Conservation (phyloP, 1,140 invertebrate species). For the Diabrotica undecimpunctata region DNA sequence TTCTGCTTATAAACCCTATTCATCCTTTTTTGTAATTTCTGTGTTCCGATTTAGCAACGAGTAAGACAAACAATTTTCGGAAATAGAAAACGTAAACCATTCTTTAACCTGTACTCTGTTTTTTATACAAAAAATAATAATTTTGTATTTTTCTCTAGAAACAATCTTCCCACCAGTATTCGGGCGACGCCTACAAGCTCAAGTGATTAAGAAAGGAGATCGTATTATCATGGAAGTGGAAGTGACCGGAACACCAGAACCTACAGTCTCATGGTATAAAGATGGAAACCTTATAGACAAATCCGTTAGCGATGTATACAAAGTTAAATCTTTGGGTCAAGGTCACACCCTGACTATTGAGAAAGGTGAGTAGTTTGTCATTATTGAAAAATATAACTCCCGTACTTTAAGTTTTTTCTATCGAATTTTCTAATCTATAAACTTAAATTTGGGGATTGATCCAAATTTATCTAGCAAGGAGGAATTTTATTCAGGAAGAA, state of each 20-base stretch:
- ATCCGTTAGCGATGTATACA: slow-evolving; percentile 46
- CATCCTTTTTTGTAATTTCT: too few species aligned
- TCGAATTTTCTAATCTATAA: too few species aligned
- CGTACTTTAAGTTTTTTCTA: too few species aligned
- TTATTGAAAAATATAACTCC: background rate
- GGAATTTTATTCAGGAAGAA: too few species aligned
- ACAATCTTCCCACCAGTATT: slow-evolving; percentile 78
- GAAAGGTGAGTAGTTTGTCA: slow-evolving; percentile 55
- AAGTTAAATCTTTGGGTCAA: slow-evolving; percentile 61
- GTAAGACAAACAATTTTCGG: too few species aligned
- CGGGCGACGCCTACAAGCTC: slow-evolving; percentile 71
- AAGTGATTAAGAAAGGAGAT: slow-evolving; percentile 68
- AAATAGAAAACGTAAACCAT: too few species aligned
- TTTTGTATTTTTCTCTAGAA: slow-evolving; percentile 52
- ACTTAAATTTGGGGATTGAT: too few species aligned
- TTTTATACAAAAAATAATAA: too few species aligned
- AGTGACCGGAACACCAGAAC: slow-evolving; percentile 71
- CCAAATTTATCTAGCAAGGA: too few species aligned
- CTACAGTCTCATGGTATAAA: slow-evolving; percentile 71
- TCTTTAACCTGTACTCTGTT: too few species aligned
- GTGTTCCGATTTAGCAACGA: too few species aligned
- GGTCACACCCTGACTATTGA: slow-evolving; percentile 65
- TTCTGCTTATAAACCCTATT: too few species aligned
- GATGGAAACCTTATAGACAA: slow-evolving; percentile 60
- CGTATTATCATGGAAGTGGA: slow-evolving; percentile 74